Base-by-base conservation (phyloP, 2,113 vertebrate species). In the Brachyistius frenatus region DNA sequence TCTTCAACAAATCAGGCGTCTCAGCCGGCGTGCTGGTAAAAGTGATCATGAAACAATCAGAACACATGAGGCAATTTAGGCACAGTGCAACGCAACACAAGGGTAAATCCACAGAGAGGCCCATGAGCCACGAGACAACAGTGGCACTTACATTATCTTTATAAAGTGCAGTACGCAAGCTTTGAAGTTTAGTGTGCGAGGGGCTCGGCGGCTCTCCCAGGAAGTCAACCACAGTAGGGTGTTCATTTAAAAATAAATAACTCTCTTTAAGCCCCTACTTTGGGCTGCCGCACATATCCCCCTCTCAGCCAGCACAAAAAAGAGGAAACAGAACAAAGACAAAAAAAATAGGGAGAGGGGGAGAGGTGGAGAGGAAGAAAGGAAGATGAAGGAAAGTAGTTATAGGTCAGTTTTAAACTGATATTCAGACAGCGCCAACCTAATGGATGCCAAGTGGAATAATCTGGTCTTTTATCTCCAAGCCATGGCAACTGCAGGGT, bases 401-500 rank as follows among this genome's bases (percentile, higher is more conserved):
- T 77, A 65, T 82, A 69, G 88, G 87, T 89, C 75, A 88, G 66
- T 83, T 83, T 86, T 75, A 61, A 74, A 79, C 76, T 64, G 82
- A 73, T 68, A 73, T 88, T 90, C 63, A 86, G 73, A 15, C 62
- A 35, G 62, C 16, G 67, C 65, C 80, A 78, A 33, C 66, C 79
- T 81, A 62, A 77, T 66, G 79, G 81, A 80, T 56, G 78, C 84
- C 83, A 75, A 83, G 80, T 70, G 58, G 78, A 88, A 85, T 73
- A 78, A 86, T 90, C 82, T 80, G 78, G 39, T 78, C 81, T 89
- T 90, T 92, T 75, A 90, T 86, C 81, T 77, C 41, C 7, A 9
- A 77, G 66, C 84, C 76, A 74, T 82, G 75, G 83, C 81, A 71
- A 80, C 79, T 15, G 52, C 63, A 78, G 55, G 62, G 79, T 76